Conservation (phyloP, 2,113 vertebrate species). For the Vanacampus margaritifer region DNA sequence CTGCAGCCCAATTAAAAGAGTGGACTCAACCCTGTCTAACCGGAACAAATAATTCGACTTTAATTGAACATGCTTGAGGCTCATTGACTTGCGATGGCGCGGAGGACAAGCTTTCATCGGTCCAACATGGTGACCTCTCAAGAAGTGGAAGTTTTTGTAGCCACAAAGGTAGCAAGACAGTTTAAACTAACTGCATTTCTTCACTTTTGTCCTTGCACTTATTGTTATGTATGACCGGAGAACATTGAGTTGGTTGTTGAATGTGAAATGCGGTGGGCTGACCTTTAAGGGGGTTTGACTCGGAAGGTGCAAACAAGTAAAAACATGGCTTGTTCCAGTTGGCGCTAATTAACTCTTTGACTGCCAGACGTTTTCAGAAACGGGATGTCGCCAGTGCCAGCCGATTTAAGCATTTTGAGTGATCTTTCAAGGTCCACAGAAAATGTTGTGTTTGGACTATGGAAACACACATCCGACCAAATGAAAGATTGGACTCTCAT, state of each 20-base stretch:
- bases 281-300: not conserved
- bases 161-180: not conserved
- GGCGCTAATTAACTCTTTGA: no score
- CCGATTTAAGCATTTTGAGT: no score
- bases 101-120: not conserved
- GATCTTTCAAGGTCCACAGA: no score
- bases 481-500: no score
- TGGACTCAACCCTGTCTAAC: conserved; percentile 62
- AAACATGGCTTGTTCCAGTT: not conserved
- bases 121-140: not conserved
- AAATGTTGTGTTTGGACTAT: no score
- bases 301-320: not conserved
- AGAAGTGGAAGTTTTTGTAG: not conserved
- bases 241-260: not conserved
- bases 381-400: no score
- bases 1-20: conserved; percentile 60
- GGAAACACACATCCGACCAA: no score
- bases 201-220: no score
- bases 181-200: no score
- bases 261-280: not conserved
- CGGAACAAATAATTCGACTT: conserved; percentile 54
- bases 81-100: conserved; percentile 18
- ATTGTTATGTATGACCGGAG: no score
- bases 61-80: conserved; percentile 42
- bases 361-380: no score